phyloP scores from a whole-genome alignment of 2,888 invertebrate species.

The Agrotis segetum region DNA sequence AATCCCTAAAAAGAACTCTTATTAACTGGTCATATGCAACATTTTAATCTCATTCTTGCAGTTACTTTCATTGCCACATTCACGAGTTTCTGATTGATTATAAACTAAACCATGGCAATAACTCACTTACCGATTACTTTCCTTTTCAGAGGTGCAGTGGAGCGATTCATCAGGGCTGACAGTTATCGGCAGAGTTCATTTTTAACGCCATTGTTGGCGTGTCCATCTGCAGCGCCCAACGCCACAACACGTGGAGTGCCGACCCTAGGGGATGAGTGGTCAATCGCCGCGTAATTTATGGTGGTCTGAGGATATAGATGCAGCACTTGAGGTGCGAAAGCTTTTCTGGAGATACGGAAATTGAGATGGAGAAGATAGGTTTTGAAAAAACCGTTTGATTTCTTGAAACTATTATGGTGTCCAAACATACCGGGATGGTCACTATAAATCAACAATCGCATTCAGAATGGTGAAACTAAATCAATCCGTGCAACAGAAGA shows the following conservation, averaged over 20 bases:
- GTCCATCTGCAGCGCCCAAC: constrained; percentile 76
- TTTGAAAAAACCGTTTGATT: neutral
- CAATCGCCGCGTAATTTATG: constrained; percentile 84
- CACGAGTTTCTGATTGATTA: constrained; percentile 50
- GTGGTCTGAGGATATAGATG: constrained; percentile 48
- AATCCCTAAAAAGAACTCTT: neutral
- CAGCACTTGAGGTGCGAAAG: constrained; percentile 27
- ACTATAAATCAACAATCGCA: no score
- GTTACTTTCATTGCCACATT: neutral
- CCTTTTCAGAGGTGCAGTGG: constrained; percentile 70
- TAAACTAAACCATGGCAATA: constrained; percentile 63
- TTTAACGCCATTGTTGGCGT: constrained; percentile 87
- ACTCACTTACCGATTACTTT: constrained; percentile 61
- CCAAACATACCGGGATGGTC: no score
- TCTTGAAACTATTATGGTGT: neutral
- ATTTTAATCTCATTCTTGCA: neutral
- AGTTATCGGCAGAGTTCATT: constrained; percentile 83
- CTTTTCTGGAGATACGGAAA: constrained; percentile 8
- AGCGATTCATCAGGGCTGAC: constrained; percentile 83
- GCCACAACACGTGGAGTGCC: constrained; percentile 68
- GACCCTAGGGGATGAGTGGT: constrained; percentile 76
- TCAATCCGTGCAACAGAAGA: no score
- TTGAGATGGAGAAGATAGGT: neutral
- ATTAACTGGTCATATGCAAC: no score
- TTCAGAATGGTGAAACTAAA: no score